phyloP scores from a whole-genome alignment of 2,113 vertebrate species.

The Falco punctatus region DNA sequence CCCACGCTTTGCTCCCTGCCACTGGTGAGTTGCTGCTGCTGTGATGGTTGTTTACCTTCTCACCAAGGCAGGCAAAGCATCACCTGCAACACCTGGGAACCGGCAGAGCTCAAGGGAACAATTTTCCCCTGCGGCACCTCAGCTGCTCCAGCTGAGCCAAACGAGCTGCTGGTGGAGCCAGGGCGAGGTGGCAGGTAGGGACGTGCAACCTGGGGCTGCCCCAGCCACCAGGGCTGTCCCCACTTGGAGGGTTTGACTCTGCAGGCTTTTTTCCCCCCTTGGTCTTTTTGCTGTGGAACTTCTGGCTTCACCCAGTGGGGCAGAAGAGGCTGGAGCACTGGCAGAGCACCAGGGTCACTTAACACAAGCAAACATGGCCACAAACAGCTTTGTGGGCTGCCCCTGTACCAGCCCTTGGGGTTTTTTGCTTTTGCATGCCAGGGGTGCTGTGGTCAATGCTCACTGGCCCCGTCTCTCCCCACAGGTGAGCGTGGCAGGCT shows the following conservation, averaged over 20 bases:
- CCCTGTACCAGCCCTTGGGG: not conserved
- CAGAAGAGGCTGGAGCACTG: not conserved
- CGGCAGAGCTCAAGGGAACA: not conserved
- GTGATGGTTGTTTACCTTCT: not conserved
- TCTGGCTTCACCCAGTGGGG: not conserved
- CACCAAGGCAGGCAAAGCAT: not conserved
- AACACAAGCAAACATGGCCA: fast-evolving
- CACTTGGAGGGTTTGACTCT: not conserved
- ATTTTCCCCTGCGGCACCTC: not conserved
- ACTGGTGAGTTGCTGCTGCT: not conserved
- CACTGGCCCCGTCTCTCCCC: not conserved
- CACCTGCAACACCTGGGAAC: slow-evolving; percentile 19
- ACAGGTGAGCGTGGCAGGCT: slow-evolving; percentile 79
- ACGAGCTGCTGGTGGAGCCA: not conserved
- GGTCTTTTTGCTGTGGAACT: fast-evolving
- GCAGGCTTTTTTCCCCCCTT: not conserved
- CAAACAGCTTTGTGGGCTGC: fast-evolving
- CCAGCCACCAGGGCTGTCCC: not conserved
- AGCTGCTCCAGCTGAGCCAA: not conserved
- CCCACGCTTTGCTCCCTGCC: fast-evolving
- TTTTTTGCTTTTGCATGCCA: fast-evolving
- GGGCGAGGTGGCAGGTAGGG: not conserved
- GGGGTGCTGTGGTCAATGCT: fast-evolving
- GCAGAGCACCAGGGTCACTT: not conserved
- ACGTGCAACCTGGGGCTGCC: not conserved